Conservation (phyloP, 2,797 vertebrate genomes). For the Sebastes cheni region DNA sequence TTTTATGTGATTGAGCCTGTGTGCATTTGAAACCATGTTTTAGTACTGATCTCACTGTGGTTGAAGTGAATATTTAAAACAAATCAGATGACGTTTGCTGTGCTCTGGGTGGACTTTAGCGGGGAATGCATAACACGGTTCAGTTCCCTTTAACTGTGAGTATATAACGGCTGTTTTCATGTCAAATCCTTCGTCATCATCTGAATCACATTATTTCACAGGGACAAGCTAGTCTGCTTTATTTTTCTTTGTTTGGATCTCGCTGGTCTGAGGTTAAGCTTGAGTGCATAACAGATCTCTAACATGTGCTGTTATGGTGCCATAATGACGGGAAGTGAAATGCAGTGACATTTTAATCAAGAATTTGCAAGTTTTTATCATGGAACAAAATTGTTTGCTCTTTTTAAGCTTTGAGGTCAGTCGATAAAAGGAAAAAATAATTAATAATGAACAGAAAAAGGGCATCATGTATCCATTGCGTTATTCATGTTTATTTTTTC, state of each 20-base stretch:
- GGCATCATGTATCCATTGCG: slow-evolving; percentile 48
- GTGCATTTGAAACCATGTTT: slow-evolving; percentile 60
- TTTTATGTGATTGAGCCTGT: slow-evolving; percentile 58
- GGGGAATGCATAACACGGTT: slow-evolving; percentile 27
- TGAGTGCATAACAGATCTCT: slow-evolving; percentile 13
- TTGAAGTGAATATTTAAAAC: slow-evolving; percentile 57
- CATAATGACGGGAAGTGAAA: slow-evolving; percentile 22
- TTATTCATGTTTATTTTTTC: slow-evolving; percentile 57
- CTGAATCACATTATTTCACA: slow-evolving; percentile 49
- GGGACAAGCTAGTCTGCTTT: slow-evolving; percentile 30
- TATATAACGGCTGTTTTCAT: slow-evolving; percentile 37
- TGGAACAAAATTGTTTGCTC: slow-evolving; percentile 33
- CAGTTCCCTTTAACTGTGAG: slow-evolving; percentile 57
- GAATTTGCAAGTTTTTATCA: slow-evolving; percentile 53
- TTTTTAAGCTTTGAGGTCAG: slow-evolving; percentile 49
- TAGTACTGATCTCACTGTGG: slow-evolving; percentile 53
- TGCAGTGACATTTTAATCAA: slow-evolving; percentile 41
- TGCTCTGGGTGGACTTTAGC: slow-evolving; percentile 45
- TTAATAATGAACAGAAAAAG: slow-evolving; percentile 49
- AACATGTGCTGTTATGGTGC: slow-evolving; percentile 33
- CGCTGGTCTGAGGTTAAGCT: slow-evolving; percentile 55
- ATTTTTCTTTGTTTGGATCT: slow-evolving; percentile 30
- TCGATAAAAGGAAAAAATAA: slow-evolving; percentile 39
- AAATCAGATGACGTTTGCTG: slow-evolving; percentile 40
- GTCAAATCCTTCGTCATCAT: slow-evolving; percentile 37